A percentile compares a stretch with the other conserved stretches of the same genome.
Conservation (phyloP, 2,888 invertebrate species). For the Drosophila anomelani region DNA sequence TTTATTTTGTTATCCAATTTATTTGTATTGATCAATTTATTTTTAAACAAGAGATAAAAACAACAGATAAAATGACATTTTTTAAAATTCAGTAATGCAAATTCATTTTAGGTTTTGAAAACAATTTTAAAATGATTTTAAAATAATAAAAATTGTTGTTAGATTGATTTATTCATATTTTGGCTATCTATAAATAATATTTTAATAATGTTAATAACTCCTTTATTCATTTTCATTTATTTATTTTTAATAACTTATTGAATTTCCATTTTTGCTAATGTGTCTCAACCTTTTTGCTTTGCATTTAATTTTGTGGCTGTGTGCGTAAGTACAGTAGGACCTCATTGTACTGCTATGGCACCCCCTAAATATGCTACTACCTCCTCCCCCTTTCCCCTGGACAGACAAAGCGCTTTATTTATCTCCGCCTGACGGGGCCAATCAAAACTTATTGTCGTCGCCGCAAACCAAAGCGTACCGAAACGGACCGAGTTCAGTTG, state of each 20-base stretch:
- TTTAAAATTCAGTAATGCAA: not conserved
- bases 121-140: not conserved
- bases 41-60: not conserved
- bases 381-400: constrained; percentile 2
- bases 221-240: not conserved
- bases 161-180: not conserved
- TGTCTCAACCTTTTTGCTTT: constrained; percentile 8
- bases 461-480: constrained; percentile 26
- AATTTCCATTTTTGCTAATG: constrained; percentile 5
- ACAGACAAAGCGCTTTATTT: constrained; percentile 72
- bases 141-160: not conserved
- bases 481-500: constrained; percentile 23
- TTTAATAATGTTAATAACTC: not conserved
- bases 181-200: not conserved
- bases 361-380: not conserved
- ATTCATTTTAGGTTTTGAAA: not conserved
- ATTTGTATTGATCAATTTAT: not conserved
- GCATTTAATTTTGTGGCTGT: constrained; percentile 12
- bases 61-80: not conserved
- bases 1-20: not conserved
- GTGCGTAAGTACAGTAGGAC: constrained; percentile 35
- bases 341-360: constrained; percentile 20
- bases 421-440: constrained; percentile 60
- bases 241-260: not conserved
- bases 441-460: constrained; percentile 78